These are phyloP conservation scores for Endotricha flammealis DNA, from an alignment of 2,888 invertebrate species.

Conservation along the genomic window DNA sequence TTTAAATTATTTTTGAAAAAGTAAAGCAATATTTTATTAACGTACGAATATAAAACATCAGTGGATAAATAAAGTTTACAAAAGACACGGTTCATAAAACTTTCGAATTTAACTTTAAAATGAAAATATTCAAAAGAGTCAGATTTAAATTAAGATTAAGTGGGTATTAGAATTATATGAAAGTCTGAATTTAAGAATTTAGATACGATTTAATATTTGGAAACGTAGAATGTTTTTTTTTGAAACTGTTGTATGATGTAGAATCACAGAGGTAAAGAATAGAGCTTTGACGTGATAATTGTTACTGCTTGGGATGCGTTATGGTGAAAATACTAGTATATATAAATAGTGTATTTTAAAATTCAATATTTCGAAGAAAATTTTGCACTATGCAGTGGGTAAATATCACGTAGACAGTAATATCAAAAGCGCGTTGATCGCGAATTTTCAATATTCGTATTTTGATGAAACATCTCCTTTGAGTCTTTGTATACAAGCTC, in stretches of 20 bases:
- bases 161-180: no score
- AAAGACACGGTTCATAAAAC: slow-evolving; percentile 12
- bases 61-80: slow-evolving; percentile 2
- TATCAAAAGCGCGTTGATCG: slow-evolving; percentile 11
- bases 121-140: no score
- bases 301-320: slow-evolving; percentile 47
- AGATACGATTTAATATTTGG: no score
- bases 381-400: slow-evolving; percentile 2
- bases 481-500: slow-evolving; percentile 9
- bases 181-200: no score
- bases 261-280: slow-evolving; percentile 18
- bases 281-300: slow-evolving; percentile 36
- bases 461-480: slow-evolving; percentile 16
- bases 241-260: no score
- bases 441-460: slow-evolving; percentile 13
- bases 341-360: no score
- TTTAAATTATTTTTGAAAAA: slow-evolving; percentile 3
- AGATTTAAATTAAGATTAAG: no score
- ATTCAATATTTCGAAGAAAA: slow-evolving; percentile 20
- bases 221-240: no score
- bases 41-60: background rate
- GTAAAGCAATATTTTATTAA: slow-evolving; percentile 1
- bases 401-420: slow-evolving; percentile 8
- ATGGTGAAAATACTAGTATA: slow-evolving; percentile 50
- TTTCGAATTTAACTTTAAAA: background rate